Base-by-base conservation (phyloP, 2,888 invertebrate genomes). In the Drosophila prostipennis region DNA sequence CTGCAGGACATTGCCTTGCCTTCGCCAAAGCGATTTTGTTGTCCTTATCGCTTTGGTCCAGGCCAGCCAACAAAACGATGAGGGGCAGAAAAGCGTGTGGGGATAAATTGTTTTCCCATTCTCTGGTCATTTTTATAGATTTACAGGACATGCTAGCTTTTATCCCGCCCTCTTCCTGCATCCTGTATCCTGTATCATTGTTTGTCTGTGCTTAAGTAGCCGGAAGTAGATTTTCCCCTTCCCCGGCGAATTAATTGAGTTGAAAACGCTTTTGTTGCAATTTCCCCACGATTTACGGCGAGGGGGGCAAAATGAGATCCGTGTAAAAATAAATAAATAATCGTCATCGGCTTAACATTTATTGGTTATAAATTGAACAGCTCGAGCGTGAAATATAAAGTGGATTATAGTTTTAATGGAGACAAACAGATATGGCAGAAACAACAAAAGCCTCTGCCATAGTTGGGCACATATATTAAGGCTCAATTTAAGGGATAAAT, bases 321-420 rank as follows among this genome's bases (percentile, higher is more conserved):
- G 58, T 65, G 64, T 45, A 72, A 76, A 74, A 72, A 84, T 79
- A 89, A 83, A 89, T 83, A 83, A 89, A 84, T 89, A 87, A 84
- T 89, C 89, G 72, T 78, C 87, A 69, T 71, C 84, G 58, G 86
- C 87, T 73, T 70, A 68, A 79, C 85, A 71, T 87, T 80, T 89
- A 83, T 89, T 87, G 88, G 79, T 87, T 87, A 89, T 89, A 89
- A 81, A 83, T 89, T 81, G 86, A 85, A 60, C 88, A 81, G 73
- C 77, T 85, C 79, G 58, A 69, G 74, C 88, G 83, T 72, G 79
- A 83, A 83, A 83, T 89, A 83, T 87, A 76, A 89, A 83, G 88
- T 83, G 83, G 83, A 87, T 83, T 83, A 89, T 81, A 81, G 83
- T 87, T 89, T 87, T 78, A 89, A 89, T 84, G 80, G 72, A 32